Evolutionary conservation across 2,888 invertebrate species (phyloP).

Genomic region (Agrenia bidenticulata): DNA sequence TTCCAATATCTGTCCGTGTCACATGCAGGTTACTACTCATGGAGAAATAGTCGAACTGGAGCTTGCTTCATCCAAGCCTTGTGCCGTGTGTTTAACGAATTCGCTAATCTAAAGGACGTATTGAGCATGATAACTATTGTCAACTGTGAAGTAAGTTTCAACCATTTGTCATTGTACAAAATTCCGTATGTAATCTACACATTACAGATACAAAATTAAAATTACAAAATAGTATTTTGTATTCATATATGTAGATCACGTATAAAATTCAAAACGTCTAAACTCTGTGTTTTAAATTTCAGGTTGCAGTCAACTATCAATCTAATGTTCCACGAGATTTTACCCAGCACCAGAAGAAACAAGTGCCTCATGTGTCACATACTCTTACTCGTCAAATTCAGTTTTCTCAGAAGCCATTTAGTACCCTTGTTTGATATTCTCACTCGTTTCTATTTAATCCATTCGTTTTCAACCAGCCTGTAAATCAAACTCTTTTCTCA

Average conservation of each 20-base stretch:
- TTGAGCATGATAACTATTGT: constrained; percentile 59
- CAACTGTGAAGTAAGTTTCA: constrained; percentile 53
- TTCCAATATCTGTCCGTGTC: constrained; percentile 38
- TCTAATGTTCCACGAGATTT: constrained; percentile 55
- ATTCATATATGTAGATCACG: background rate
- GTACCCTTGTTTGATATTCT: constrained; percentile 22
- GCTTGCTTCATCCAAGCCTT: constrained; percentile 65
- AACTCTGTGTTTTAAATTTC: background rate
- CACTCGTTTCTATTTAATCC: no score
- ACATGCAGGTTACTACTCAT: constrained; percentile 59
- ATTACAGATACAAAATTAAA: no score
- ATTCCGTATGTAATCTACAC: background rate
- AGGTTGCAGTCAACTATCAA: constrained; percentile 59
- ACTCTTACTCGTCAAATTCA: constrained; percentile 32
- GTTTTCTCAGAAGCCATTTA: constrained; percentile 7
- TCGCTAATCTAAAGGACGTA: constrained; percentile 57
- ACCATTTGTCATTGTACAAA: background rate
- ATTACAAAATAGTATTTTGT: no score
- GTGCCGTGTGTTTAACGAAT: constrained; percentile 58
- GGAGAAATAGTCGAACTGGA: constrained; percentile 60
- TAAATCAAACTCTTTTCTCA: no score
- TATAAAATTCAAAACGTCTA: background rate
- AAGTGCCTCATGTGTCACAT: constrained; percentile 57
- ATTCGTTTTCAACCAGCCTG: no score
- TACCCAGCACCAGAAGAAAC: constrained; percentile 56